Base-by-base conservation (phyloP, 1,140 invertebrate genomes). In the Lucilia sericata region DNA sequence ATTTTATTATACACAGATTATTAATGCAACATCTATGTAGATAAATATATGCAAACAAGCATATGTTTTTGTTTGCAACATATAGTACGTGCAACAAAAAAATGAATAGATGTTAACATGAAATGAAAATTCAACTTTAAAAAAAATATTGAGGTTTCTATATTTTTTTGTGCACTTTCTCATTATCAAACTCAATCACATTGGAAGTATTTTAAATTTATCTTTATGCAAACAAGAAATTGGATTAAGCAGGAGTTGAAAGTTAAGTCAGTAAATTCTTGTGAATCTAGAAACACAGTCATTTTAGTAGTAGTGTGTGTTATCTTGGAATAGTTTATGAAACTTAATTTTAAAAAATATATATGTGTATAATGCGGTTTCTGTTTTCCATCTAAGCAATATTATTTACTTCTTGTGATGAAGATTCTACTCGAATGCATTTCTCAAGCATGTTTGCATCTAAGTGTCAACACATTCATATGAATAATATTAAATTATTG, bases 401-500 rank as follows among this genome's bases (percentile, higher is more conserved):
- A 17, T 70, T 5, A 3, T 70, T 19, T 30, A 30, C 25, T 30
- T 3, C 25, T 30, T 30, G 3, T 30, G 25, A 30, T 30, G 25
- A 30, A 30, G 3, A 30, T 30, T 30, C 25, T 30, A 30, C 25
- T 30, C 25, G 25, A 30, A 30, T 30, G 25, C 25, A 30, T 30
- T 10, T 10, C 17, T n/a, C 14, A 60, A 2, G 55, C n/a, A 60
- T n/a, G 55, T n/a, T 42, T 42, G 42, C 42, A 42, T 42, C 42
- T 42, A 42, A 42, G 42, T 42, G 42, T 42, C 42, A 10, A 8
- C 42, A 42, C 13, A 55, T n/a, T 2, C 13, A 14, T 55, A 55
- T 55, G 51, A 55, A 55, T 55, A n/a, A 55, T 81, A 51, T 81
- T 49, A 55, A 42, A 42, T 42, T 42, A 42, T 42, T 42, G 42